These are phyloP conservation scores for Agonopterix subpropinquella DNA, from an alignment of 2,888 invertebrate genomes.

Conservation along the genomic window DNA sequence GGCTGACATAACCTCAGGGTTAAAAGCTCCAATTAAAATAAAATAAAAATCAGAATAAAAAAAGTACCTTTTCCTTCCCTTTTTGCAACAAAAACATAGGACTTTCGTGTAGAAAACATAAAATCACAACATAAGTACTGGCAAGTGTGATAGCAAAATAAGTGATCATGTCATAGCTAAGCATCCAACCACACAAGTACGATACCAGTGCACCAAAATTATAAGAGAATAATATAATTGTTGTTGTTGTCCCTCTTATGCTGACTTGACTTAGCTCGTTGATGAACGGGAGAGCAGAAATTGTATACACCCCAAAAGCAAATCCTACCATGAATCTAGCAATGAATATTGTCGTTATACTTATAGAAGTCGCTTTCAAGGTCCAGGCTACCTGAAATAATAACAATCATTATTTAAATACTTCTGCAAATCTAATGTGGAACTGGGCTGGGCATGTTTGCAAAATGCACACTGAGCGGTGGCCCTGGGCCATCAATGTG, in stretches of 20 bases:
- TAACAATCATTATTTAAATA: conserved; percentile 6
- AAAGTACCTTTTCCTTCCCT: conserved; percentile 30
- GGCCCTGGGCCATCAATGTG: too few relatives aligned
- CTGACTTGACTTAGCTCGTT: conserved; percentile 58
- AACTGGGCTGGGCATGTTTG: too few relatives aligned
- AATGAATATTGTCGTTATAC: conserved; percentile 32
- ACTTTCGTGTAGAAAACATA: conserved; percentile 25
- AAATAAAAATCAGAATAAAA: too few relatives aligned
- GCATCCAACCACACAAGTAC: conserved; percentile 30
- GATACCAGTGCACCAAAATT: conserved; percentile 25
- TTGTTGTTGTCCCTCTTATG: conserved; percentile 21
- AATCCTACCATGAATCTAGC: conserved; percentile 69
- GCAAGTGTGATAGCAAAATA: conserved; percentile 22
- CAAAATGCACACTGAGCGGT: too few relatives aligned
- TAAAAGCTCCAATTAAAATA: too few relatives aligned
- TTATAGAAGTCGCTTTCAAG: conserved; percentile 23
- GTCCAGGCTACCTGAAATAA: conserved; percentile 33
- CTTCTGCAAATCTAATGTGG: too few relatives aligned
- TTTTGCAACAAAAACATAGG: conserved; percentile 25
- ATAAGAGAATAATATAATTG: conserved; percentile 15
- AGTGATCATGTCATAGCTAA: conserved; percentile 26
- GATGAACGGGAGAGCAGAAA: conserved; percentile 64
- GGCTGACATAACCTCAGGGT: too few relatives aligned
- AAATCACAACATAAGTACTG: conserved; percentile 18
- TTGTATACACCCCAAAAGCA: conserved; percentile 57